These are phyloP conservation scores for Dryobota labecula DNA, from an alignment of 2,888 invertebrate species.

Conservation along the genomic window DNA sequence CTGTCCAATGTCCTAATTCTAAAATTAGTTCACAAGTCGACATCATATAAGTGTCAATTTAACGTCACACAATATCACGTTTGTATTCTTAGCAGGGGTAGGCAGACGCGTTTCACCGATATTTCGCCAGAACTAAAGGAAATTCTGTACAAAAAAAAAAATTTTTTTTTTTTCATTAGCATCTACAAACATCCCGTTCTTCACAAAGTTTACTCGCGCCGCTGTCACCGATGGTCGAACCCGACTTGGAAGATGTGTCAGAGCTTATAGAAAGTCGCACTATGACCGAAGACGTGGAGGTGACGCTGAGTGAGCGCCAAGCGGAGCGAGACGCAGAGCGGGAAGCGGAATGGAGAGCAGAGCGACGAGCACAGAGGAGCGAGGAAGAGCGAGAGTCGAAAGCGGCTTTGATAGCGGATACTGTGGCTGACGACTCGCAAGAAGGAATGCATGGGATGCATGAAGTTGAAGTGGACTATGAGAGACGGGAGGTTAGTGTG, in stretches of 20 bases:
- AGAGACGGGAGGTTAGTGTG: slow-evolving; percentile 43
- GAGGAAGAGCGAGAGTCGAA: slow-evolving; percentile 51
- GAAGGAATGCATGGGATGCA: slow-evolving; percentile 69
- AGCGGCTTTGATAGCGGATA: slow-evolving; percentile 67
- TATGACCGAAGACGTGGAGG: slow-evolving; percentile 40
- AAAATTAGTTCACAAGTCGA: not conserved
- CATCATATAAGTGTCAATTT: slow-evolving; percentile 18
- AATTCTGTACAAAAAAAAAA: not conserved
- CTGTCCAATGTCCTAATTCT: not conserved
- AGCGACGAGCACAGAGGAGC: slow-evolving; percentile 2
- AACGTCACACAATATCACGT: slow-evolving; percentile 11
- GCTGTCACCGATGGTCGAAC: slow-evolving; percentile 65
- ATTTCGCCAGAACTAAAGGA: not conserved
- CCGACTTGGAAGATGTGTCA: slow-evolving; percentile 55
- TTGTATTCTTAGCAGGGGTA: not conserved
- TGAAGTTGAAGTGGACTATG: slow-evolving; percentile 62
- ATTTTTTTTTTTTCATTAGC: slow-evolving; percentile 2
- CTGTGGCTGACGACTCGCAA: slow-evolving; percentile 56
- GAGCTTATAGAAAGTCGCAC: slow-evolving; percentile 57
- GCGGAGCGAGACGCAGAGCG: slow-evolving; percentile 23
- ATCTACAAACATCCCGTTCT: slow-evolving; percentile 72
- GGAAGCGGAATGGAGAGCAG: not conserved
- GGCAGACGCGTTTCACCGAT: not conserved
- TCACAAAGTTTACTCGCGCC: slow-evolving; percentile 84
- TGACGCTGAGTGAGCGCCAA: slow-evolving; percentile 30